phyloP scores from a whole-genome alignment of 2,888 invertebrate species.

The Conistra vaccinii region DNA sequence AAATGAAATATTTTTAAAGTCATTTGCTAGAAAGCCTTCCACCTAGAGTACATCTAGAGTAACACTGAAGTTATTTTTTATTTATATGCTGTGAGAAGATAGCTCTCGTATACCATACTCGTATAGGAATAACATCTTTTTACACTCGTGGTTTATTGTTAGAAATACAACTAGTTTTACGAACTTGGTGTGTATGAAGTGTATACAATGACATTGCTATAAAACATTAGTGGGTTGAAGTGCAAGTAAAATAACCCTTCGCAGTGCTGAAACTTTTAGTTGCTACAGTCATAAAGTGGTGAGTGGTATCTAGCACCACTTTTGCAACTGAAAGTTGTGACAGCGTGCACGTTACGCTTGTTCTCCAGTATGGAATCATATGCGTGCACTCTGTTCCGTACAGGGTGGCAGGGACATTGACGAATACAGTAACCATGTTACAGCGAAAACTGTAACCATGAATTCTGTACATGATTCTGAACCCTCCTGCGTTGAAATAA shows the following conservation, averaged over 20 bases:
- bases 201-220: slow-evolving; percentile 7
- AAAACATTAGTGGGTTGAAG: slow-evolving; percentile 17
- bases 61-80: slow-evolving; percentile 81
- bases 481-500: too few relatives aligned
- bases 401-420: too few relatives aligned
- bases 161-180: slow-evolving; percentile 24
- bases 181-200: slow-evolving; percentile 14
- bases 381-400: too few relatives aligned
- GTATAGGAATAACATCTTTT: slow-evolving; percentile 42
- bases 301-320: not conserved
- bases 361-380: not conserved
- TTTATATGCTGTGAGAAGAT: slow-evolving; percentile 68
- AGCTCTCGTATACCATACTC: slow-evolving; percentile 38
- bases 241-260: not conserved
- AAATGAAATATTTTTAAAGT: slow-evolving; percentile 89
- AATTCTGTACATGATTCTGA: too few relatives aligned
- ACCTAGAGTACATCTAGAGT: slow-evolving; percentile 74
- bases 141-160: slow-evolving; percentile 26
- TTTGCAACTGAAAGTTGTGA: not conserved
- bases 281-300: not conserved
- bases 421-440: too few relatives aligned
- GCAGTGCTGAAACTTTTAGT: slow-evolving; percentile 6
- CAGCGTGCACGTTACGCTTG: not conserved
- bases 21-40: slow-evolving; percentile 87
- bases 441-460: too few relatives aligned